Conservation (phyloP, 1,140 invertebrate species). For the Dinoponera quadriceps region DNA sequence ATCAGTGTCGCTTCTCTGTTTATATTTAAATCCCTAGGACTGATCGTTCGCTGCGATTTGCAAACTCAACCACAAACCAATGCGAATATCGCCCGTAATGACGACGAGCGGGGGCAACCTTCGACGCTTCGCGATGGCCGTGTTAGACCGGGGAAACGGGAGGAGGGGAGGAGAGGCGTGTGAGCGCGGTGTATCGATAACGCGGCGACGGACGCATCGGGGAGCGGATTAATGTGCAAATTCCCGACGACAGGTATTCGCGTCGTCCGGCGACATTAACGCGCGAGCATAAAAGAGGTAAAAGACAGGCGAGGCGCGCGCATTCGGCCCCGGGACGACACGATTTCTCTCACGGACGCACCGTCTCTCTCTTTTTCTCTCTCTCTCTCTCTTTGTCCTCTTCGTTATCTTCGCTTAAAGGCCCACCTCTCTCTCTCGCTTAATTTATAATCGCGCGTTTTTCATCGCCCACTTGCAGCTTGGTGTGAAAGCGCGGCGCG, state of each 20-base stretch:
- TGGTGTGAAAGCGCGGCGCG: slow-evolving; percentile 24
- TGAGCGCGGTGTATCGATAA: slow-evolving; percentile 26
- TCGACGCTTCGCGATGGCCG: background rate
- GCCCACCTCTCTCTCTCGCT: background rate
- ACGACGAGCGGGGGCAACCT: slow-evolving; percentile 17
- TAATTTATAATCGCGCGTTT: slow-evolving; percentile 57
- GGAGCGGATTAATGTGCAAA: slow-evolving; percentile 47
- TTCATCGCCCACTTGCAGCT: slow-evolving; percentile 55
- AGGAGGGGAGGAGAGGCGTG: too few relatives aligned
- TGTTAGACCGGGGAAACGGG: background rate
- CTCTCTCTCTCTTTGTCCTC: slow-evolving; percentile 46
- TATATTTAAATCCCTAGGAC: too few relatives aligned
- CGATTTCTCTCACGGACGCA: slow-evolving; percentile 41
- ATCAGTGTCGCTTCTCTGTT: too few relatives aligned
- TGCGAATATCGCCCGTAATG: slow-evolving; percentile 55
- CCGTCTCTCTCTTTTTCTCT: background rate
- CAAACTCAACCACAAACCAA: slow-evolving; percentile 48
- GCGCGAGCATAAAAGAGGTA: slow-evolving; percentile 25
- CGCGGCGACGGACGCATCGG: slow-evolving; percentile 3
- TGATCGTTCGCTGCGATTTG: slow-evolving; percentile 46
- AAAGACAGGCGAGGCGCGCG: background rate
- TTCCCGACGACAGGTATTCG: slow-evolving; percentile 57
- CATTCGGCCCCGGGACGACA: slow-evolving; percentile 9
- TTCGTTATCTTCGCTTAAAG: slow-evolving; percentile 57
- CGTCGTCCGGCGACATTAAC: slow-evolving; percentile 26